Evolutionary conservation across 2,888 invertebrate species (phyloP).

Genomic region (Zaprionus bogoriensis): DNA sequence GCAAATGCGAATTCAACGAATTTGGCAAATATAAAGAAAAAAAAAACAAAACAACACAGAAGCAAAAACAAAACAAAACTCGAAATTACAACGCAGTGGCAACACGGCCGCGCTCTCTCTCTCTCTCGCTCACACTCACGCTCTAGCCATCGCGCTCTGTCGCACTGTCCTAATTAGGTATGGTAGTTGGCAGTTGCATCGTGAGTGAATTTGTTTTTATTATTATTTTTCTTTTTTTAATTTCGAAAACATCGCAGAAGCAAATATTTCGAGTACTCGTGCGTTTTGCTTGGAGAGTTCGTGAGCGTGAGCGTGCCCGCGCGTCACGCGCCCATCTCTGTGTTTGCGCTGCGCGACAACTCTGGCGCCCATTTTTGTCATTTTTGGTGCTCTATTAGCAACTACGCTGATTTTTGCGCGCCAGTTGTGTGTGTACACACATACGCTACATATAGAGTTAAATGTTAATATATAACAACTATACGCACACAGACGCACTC

Average conservation of each 20-base stretch:
- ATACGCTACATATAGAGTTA: slow-evolving; percentile 32
- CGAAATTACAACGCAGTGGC: slow-evolving; percentile 25
- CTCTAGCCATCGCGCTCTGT: no score
- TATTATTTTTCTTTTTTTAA: not conserved
- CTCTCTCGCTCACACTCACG: no score
- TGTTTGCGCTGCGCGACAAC: slow-evolving; percentile 50
- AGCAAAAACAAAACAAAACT: slow-evolving; percentile 42
- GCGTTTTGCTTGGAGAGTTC: not conserved
- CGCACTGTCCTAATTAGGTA: slow-evolving; percentile 26
- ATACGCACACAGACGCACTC: slow-evolving; percentile 11
- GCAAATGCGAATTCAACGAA: not conserved
- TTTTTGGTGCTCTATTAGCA: slow-evolving; percentile 56
- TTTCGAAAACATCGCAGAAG: no score
- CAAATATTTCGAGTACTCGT: no score
- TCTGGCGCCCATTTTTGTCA: slow-evolving; percentile 70
- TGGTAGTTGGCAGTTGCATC: slow-evolving; percentile 11
- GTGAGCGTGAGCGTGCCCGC: slow-evolving; percentile 11
- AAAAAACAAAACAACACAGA: slow-evolving; percentile 6
- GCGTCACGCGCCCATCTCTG: slow-evolving; percentile 26
- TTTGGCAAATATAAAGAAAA: not conserved
- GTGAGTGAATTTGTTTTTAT: slow-evolving; percentile 3
- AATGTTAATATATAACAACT: slow-evolving; percentile 40
- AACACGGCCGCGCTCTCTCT: no score
- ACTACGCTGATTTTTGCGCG: slow-evolving; percentile 62
- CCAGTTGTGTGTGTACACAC: slow-evolving; percentile 48